Percentiles rank a stretch among this genome's conserved stretches.
Evolutionary conservation across 2,113 vertebrate species (phyloP).

Genomic region (Fulmarus glacialis): DNA sequence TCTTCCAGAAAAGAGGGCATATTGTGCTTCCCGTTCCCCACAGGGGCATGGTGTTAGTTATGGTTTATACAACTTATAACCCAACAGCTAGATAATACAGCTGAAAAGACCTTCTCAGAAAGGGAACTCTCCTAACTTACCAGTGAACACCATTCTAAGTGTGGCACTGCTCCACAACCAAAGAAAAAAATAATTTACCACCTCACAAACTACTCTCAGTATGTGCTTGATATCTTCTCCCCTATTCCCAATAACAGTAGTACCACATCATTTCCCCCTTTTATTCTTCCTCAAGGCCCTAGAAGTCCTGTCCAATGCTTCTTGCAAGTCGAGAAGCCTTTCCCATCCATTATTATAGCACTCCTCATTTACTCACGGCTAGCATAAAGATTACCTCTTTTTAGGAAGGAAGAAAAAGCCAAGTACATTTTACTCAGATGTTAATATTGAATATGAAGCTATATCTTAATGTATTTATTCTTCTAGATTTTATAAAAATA

Average conservation of each 20-base stretch:
- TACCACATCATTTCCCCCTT: background rate
- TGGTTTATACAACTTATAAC: background rate
- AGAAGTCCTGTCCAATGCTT: background rate
- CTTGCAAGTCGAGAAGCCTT: background rate
- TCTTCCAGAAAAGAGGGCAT: background rate
- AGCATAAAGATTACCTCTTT: background rate
- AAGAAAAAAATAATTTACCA: background rate
- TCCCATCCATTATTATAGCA: background rate
- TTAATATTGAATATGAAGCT: background rate
- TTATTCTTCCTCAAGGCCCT: background rate
- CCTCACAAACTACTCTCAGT: background rate
- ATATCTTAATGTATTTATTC: background rate
- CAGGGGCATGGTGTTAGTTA: background rate
- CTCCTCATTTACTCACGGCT: background rate
- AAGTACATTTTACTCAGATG: background rate
- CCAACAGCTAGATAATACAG: background rate
- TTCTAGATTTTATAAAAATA: background rate
- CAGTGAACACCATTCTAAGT: background rate
- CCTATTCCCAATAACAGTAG: background rate
- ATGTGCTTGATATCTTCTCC: background rate
- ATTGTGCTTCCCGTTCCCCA: background rate
- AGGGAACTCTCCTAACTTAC: background rate
- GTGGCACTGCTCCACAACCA: background rate
- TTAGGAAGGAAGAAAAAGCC: background rate
- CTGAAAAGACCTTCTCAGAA: background rate